Conservation (phyloP, 2,888 invertebrate species). For the Dasysyrphus albostriatus region DNA sequence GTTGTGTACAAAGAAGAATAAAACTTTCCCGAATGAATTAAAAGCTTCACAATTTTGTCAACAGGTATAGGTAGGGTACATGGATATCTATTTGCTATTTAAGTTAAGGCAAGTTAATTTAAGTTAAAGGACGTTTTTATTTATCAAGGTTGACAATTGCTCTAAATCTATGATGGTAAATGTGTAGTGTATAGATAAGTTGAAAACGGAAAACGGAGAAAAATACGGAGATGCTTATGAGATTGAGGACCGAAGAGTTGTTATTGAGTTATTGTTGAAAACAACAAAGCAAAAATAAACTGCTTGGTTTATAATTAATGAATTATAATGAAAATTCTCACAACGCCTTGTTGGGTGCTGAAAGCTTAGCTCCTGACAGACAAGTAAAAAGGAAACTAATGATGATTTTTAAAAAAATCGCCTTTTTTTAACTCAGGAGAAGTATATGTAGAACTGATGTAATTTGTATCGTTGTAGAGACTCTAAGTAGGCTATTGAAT, state of each 20-base stretch:
- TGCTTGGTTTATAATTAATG: too few relatives aligned
- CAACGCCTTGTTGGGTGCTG: too few relatives aligned
- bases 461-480: too few relatives aligned
- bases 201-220: background rate
- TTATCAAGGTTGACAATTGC: background rate
- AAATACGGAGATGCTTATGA: background rate
- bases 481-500: too few relatives aligned
- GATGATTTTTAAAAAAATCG: too few relatives aligned
- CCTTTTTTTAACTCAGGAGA: too few relatives aligned
- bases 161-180: background rate
- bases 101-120: constrained; percentile 1
- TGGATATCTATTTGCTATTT: constrained; percentile 10
- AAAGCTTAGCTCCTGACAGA: too few relatives aligned
- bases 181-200: background rate
- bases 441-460: too few relatives aligned
- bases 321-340: too few relatives aligned
- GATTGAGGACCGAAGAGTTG: background rate
- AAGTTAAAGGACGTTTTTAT: background rate
- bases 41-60: constrained; percentile 12
- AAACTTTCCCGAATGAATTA: constrained; percentile 11
- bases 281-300: too few relatives aligned
- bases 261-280: background rate
- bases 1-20: background rate
- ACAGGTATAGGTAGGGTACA: constrained; percentile 20
- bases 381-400: too few relatives aligned